Evolutionary conservation across 2,797 vertebrate species (phyloP), one percentile per base, ranked within the genome.

Genomic region (Dermochelys coriacea): DNA sequence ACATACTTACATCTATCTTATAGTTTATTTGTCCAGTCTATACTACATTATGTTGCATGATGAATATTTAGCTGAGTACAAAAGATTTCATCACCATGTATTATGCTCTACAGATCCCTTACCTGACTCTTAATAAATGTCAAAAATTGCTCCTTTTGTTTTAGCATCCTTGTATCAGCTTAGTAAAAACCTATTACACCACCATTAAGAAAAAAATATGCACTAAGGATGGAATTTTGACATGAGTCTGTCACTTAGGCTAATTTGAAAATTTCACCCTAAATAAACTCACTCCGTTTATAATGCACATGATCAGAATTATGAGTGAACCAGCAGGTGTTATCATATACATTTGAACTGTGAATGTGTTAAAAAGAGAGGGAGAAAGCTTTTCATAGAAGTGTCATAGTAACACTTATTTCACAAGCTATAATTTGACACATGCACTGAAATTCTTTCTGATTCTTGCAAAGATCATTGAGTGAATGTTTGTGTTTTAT

Each of bases 401-500:
- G n/a, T 68, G 14, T 1, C n/a, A 21, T 12, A 14, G 8, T 87
- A 78, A 41, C 4, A 50, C 16, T 64, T 84, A 61, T 78, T 51
- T 1, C 25, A 57, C 2, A 47, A 79, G 50, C 78, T 27, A 14
- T 21, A 14, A 23, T 82, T 80, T 89, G 64, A 71, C 37, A 71
- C 68, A 21, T 68, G 8, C 91, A 52, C 21, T 45, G 81, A 71
- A 91, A 61, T 87, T 77, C 15, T 14, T 51, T 90, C 37, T 74
- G 84, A 59, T 88, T 81, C 64, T 45, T 91, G 5, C 9, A n/a
- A 8, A 57, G 52, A 84, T 90, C 34, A 86, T n/a, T 88, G 91
- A 86, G 52, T 61, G 96, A 92, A 95, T 91, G 41, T 10, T 79
- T 92, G 80, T 79, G 86, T 57, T 92, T 89, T 49, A n/a, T 37